A percentile compares a stretch with the other conserved stretches of the same genome.
Evolutionary conservation across 1,140 invertebrate genomes (phyloP).

Genomic region (Samia ricini): DNA sequence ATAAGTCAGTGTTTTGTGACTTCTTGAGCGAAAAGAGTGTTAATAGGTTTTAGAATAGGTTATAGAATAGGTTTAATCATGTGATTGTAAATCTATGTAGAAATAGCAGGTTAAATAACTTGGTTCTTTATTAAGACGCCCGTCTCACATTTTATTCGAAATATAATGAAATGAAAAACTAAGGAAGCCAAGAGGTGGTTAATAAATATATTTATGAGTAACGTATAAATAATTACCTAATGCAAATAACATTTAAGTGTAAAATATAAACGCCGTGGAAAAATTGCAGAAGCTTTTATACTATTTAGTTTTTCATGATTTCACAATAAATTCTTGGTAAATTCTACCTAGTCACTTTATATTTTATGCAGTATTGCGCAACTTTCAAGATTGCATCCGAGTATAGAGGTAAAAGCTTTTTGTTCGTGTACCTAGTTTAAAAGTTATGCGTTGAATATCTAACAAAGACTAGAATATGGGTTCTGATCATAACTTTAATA

Average conservation of each 20-base stretch:
- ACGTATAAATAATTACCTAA: background rate
- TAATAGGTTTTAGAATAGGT: background rate
- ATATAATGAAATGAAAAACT: too few relatives aligned
- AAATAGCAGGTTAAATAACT: too few relatives aligned
- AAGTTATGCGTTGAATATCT: background rate
- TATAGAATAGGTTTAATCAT: background rate
- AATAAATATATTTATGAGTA: background rate
- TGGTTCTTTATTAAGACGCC: too few relatives aligned
- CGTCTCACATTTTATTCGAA: too few relatives aligned
- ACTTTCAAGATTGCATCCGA: constrained; percentile 5
- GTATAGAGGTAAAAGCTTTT: constrained; percentile 11
- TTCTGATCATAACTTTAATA: background rate
- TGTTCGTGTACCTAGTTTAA: constrained; percentile 3
- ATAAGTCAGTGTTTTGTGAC: too few relatives aligned
- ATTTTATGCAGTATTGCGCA: constrained; percentile 7
- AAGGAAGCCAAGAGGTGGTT: too few relatives aligned
- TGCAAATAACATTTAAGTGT: too few relatives aligned
- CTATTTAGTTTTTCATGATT: background rate
- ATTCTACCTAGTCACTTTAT: constrained; percentile 4
- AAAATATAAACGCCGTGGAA: background rate
- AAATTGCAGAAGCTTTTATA: background rate
- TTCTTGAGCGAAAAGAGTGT: background rate
- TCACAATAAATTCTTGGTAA: background rate
- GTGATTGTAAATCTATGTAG: background rate
- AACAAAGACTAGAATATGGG: background rate